Conservation (phyloP, 2,113 vertebrate species). For the Paramisgurnus dabryanus region DNA sequence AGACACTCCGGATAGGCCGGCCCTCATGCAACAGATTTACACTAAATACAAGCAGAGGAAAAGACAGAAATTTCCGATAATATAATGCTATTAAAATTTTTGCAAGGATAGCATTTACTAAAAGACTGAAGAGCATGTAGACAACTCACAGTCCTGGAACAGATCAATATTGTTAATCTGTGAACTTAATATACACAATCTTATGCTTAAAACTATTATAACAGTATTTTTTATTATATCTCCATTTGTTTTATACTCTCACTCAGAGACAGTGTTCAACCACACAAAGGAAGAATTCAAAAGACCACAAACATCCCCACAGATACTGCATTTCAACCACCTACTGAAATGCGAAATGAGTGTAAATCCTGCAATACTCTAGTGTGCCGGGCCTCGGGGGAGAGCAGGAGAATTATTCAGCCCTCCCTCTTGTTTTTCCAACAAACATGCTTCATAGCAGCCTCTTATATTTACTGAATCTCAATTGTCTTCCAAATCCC, state of each 20-base stretch:
- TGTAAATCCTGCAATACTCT: slow-evolving; percentile 1
- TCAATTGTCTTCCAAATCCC: background rate
- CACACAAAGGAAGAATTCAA: background rate
- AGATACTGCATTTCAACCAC: slow-evolving; percentile 18
- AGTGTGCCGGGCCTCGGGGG: background rate
- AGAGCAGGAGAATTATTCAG: background rate
- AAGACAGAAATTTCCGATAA: slow-evolving; percentile 16
- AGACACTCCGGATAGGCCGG: background rate
- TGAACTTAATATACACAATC: no score
- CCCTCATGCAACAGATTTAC: slow-evolving; percentile 27
- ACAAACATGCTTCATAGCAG: background rate
- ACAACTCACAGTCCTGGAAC: no score
- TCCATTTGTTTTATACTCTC: no score
- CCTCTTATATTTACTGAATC: background rate
- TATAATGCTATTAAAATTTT: slow-evolving; percentile 10
- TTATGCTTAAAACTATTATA: no score
- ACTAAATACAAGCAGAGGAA: background rate
- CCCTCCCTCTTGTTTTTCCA: background rate
- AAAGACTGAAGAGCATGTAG: background rate
- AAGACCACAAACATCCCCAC: background rate
- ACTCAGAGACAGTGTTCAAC: background rate
- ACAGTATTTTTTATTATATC: no score
- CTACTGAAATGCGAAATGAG: slow-evolving; percentile 18
- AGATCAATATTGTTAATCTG: no score
- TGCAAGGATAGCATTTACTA: background rate